Percentiles rank a stretch among this genome's conserved stretches.
Evolutionary conservation across 2,797 vertebrate genomes (phyloP).

Genomic region (Galagoides demidoff): DNA sequence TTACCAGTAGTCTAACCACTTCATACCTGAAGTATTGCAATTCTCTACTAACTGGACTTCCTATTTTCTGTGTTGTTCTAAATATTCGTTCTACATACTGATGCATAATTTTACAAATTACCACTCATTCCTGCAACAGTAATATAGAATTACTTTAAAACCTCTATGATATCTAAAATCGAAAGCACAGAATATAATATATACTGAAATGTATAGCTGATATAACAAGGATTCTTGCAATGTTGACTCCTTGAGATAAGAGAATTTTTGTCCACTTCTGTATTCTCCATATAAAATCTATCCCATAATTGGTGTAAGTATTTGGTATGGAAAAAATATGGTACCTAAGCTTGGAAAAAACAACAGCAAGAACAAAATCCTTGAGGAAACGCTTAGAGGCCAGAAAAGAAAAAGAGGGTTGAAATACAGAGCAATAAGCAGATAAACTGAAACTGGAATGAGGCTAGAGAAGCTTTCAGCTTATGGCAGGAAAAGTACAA

Average conservation of each 20-base stretch:
- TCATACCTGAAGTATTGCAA: background rate
- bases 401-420: background rate
- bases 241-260: background rate
- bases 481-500: background rate
- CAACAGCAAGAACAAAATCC: background rate
- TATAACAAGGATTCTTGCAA: background rate
- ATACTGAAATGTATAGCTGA: background rate
- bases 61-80: background rate
- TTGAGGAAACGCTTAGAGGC: background rate
- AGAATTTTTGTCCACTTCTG: slow-evolving; percentile 13
- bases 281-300: background rate
- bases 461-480: background rate
- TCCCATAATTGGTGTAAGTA: background rate
- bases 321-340: background rate
- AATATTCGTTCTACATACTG: background rate
- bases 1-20: background rate
- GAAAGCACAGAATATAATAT: background rate
- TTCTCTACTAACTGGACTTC: background rate
- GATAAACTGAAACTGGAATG: background rate
- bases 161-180: background rate
- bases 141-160: slow-evolving; percentile 5
- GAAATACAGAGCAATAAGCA: background rate
- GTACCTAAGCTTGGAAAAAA: background rate
- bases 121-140: background rate
- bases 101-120: slow-evolving; percentile 15